Conservation (phyloP, 2,888 invertebrate genomes). For the Agrenia bidenticulata region DNA sequence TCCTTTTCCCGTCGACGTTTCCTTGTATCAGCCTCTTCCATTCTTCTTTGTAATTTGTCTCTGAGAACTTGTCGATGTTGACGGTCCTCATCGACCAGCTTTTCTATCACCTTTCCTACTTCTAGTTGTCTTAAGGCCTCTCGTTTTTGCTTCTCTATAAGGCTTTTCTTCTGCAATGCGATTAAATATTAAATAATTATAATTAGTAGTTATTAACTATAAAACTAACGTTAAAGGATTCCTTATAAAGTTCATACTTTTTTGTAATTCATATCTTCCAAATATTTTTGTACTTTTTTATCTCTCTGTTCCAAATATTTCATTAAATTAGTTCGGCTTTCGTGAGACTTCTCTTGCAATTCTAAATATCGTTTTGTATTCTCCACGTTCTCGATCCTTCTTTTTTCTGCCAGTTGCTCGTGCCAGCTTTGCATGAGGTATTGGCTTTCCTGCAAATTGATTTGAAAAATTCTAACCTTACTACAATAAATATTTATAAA, state of each 20-base stretch:
- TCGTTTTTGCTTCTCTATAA: slow-evolving; percentile 48
- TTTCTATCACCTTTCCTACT: slow-evolving; percentile 51
- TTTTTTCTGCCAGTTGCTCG: slow-evolving; percentile 54
- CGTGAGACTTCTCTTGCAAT: slow-evolving; percentile 54
- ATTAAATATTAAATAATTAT: too few relatives aligned
- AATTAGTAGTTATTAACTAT: too few relatives aligned
- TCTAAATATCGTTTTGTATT: slow-evolving; percentile 54
- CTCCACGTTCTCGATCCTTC: slow-evolving; percentile 53
- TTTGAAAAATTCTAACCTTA: background rate
- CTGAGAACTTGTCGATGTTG: slow-evolving; percentile 37
- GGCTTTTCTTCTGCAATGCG: slow-evolving; percentile 36
- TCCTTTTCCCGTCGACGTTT: slow-evolving; percentile 47
- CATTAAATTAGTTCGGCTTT: slow-evolving; percentile 54
- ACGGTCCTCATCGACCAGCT: slow-evolving; percentile 50
- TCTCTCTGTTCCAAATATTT: slow-evolving; percentile 54
- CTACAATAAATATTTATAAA: background rate
- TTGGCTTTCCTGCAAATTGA: slow-evolving; percentile 52
- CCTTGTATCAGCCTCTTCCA: slow-evolving; percentile 49
- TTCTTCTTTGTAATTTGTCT: slow-evolving; percentile 45
- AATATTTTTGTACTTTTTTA: slow-evolving; percentile 52
- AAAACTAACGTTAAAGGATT: background rate
- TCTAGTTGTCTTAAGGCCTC: slow-evolving; percentile 51
- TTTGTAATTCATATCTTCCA: slow-evolving; percentile 54
- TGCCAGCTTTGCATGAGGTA: slow-evolving; percentile 54
- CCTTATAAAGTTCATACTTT: slow-evolving; percentile 45